Evolutionary conservation across 2,888 invertebrate genomes (phyloP), one percentile per base, ranked within the genome.

Genomic region (Drosophila mercatorum): DNA sequence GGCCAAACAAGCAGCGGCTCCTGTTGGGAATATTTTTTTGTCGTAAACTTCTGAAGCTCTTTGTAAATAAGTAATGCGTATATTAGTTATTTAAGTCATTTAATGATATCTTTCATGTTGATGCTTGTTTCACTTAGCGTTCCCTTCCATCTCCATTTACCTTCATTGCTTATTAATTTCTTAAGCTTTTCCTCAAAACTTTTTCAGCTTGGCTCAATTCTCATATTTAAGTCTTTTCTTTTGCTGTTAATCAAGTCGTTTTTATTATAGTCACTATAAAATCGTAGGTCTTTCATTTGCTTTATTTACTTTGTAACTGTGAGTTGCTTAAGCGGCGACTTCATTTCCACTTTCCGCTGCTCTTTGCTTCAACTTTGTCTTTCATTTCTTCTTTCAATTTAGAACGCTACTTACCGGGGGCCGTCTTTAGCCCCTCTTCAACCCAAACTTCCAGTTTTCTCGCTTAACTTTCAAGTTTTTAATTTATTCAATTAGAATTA

Each of bases 401-500:
- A 44, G 40, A 41, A 12, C 8, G 12, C 36, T 55, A 36, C 40
- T 59, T 49, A 41, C 40, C 17, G 40, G 40, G 40, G 3, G 17
- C 40, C 38, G 10, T 31, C n/a, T 1, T 34, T 47, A 22, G 2
- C n/a, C 11, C 31, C n/a, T n/a, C 28, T 44, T 5, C 7, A 14
- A 10, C 7, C 34, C 6, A 57, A 60, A 63, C 51, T 68, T 68
- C 5, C 17, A 63, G 46, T 68, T 63, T 60, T 46, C 31, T 47
- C 43, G 53, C 62, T 64, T 53, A 73, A 67, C 61, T 77, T 64
- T 65, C 52, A 84, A 88, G 82, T 88, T 83, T 81, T 79, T 79
- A 84, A 81, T 84, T 84, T 80, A 88, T 84, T 81, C 80, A 83
- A 83, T 83, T 85, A 82, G 85, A 65, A 74, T 76, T 84, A 84